Conservation (phyloP, 2,888 invertebrate species). For the Antheraea assamensis region DNA sequence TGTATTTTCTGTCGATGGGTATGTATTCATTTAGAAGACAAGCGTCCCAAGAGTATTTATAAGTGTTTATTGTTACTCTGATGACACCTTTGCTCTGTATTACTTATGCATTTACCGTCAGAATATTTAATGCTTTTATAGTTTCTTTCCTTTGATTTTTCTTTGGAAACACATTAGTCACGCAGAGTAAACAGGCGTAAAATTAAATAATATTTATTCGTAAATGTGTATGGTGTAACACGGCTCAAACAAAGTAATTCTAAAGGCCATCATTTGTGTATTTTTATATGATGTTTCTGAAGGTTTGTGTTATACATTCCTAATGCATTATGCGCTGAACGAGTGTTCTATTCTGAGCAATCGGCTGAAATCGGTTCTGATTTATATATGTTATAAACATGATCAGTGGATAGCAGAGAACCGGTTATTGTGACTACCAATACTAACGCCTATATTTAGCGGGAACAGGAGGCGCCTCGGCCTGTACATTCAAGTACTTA, state of each 20-base stretch:
- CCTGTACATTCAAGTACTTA: not conserved
- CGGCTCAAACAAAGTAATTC: not conserved
- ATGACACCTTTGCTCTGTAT: too few relatives aligned
- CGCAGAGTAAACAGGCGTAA: not conserved
- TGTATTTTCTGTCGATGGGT: not conserved
- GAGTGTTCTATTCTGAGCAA: slow-evolving; percentile 52
- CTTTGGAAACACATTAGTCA: not conserved
- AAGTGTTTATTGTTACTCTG: too few relatives aligned
- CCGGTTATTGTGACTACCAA: slow-evolving; percentile 61
- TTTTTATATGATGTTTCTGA: slow-evolving; percentile 23
- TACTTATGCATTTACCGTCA: too few relatives aligned
- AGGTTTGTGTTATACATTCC: slow-evolving; percentile 24
- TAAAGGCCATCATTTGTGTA: slow-evolving; percentile 2
- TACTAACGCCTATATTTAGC: slow-evolving; percentile 24
- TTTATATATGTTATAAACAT: slow-evolving; percentile 64
- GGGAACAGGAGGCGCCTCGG: slow-evolving; percentile 14
- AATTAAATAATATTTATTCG: slow-evolving; percentile 1
- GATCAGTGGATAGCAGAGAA: slow-evolving; percentile 65
- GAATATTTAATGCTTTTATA: too few relatives aligned
- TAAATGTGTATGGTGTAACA: not conserved
- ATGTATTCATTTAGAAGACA: not conserved
- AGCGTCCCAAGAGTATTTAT: too few relatives aligned
- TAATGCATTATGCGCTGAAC: slow-evolving; percentile 32
- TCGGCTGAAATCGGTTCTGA: slow-evolving; percentile 57
- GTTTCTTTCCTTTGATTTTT: too few relatives aligned